A percentile compares a stretch with the other conserved stretches of the same genome.
Conservation (phyloP, 2,797 vertebrate species). For the Siniperca obscura region DNA sequence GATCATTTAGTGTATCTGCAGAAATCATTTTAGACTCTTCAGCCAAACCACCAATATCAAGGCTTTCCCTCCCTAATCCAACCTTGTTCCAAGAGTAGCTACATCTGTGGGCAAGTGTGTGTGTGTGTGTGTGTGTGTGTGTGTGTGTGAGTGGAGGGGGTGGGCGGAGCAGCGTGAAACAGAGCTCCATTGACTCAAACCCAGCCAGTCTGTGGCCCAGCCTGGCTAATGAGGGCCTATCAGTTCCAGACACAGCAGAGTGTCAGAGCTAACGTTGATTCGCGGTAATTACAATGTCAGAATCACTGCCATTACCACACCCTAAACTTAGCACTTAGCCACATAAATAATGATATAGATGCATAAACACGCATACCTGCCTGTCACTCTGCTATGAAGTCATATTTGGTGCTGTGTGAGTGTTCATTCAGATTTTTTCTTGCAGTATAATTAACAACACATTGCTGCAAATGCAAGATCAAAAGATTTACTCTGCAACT, state of each 20-base stretch:
- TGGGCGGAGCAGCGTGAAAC: conserved; percentile 63
- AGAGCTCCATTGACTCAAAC: conserved; percentile 81
- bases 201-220: conserved; percentile 71
- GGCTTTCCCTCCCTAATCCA: conserved; percentile 48
- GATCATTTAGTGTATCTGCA: conserved; percentile 58
- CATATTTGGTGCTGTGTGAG: conserved; percentile 36
- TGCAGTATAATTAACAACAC: conserved; percentile 25
- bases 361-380: conserved; percentile 61
- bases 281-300: conserved; percentile 83
- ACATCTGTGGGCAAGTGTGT: conserved; percentile 52
- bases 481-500: conserved; percentile 9
- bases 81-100: conserved; percentile 58
- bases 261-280: conserved; percentile 82
- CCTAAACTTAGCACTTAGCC: conserved; percentile 62
- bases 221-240: conserved; percentile 83
- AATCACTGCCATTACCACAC: conserved; percentile 76
- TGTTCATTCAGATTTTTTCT: conserved; percentile 40
- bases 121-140: conserved; percentile 53
- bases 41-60: conserved; percentile 66
- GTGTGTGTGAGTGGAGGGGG: conserved; percentile 34
- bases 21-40: conserved; percentile 50
- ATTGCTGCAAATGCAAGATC: conserved; percentile 9
- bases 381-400: conserved; percentile 64
- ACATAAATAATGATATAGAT: conserved; percentile 64
- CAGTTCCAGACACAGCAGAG: conserved; percentile 82